Percentiles rank a stretch among this genome's conserved stretches.
These are phyloP conservation scores for Sceloporus undulatus DNA, from an alignment of 2,113 vertebrate species.

Conservation along the genomic window DNA sequence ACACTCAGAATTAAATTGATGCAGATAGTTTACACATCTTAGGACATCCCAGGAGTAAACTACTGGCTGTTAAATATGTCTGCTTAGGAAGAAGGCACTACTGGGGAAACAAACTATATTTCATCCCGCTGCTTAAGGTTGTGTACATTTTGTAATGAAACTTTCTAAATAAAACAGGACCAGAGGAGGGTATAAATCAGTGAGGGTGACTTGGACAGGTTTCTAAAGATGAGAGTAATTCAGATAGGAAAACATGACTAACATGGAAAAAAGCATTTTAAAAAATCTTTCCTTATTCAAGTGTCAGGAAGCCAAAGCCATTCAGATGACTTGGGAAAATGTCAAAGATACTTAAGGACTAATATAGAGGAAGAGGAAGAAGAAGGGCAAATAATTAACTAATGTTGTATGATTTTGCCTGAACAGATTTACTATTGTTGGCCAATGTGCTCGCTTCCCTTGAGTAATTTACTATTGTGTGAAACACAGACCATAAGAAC, in stretches of 20 bases:
- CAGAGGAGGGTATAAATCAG: neutral
- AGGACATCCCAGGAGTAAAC: neutral
- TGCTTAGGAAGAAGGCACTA: slow-evolving; percentile 21
- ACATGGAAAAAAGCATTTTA: slow-evolving; percentile 48
- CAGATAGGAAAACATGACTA: neutral
- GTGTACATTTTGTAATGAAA: neutral
- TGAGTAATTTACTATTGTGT: neutral
- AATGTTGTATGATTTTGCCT: neutral
- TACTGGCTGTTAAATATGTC: slow-evolving; percentile 1
- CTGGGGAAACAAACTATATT: neutral
- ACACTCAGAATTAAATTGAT: slow-evolving; percentile 19
- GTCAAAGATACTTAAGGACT: slow-evolving; percentile 34
- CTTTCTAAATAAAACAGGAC: neutral
- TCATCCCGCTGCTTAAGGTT: slow-evolving; percentile 10
- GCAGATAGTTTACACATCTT: neutral
- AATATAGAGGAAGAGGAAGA: neutral
- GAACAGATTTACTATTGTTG: neutral
- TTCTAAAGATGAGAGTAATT: neutral
- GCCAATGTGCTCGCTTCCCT: neutral
- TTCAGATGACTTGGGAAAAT: slow-evolving; percentile 4
- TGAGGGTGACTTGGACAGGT: neutral
- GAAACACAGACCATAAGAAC: neutral
- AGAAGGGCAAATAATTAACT: neutral
- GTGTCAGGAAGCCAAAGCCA: neutral
- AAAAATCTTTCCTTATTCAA: slow-evolving; percentile 36